Evolutionary conservation across 2,888 invertebrate species (phyloP).

Genomic region (Synergus itoensis): DNA sequence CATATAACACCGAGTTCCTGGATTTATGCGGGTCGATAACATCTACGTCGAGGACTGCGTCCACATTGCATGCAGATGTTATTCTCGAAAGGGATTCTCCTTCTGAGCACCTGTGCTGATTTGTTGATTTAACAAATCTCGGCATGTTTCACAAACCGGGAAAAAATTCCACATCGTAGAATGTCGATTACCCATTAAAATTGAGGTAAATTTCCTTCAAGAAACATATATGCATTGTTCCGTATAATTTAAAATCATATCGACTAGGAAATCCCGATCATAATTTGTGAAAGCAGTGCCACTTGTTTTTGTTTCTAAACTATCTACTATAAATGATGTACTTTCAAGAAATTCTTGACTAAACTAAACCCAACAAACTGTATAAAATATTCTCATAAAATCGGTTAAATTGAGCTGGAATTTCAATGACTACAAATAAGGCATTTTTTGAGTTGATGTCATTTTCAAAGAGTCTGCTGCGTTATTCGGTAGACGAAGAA

Average conservation of each 20-base stretch:
- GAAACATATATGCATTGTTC: not conserved
- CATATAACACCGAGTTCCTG: slow-evolving; percentile 12
- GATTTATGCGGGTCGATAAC: slow-evolving; percentile 23
- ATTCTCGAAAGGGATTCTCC: slow-evolving; percentile 16
- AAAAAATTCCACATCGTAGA: not conserved
- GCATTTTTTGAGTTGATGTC: not conserved
- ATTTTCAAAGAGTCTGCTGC: no score
- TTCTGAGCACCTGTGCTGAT: not conserved
- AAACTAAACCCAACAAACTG: not conserved
- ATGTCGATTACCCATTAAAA: not conserved
- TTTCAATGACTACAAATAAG: not conserved
- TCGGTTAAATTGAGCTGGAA: not conserved
- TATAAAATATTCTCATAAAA: not conserved
- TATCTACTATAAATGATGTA: not conserved
- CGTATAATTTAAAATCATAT: not conserved
- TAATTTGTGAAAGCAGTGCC: no score
- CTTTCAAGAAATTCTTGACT: slow-evolving; percentile 19
- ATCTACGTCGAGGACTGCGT: slow-evolving; percentile 22
- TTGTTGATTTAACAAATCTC: slow-evolving; percentile 25
- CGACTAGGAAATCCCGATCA: no score
- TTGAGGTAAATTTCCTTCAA: not conserved
- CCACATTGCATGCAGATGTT: slow-evolving; percentile 36
- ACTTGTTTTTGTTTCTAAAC: no score
- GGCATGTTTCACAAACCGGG: not conserved
- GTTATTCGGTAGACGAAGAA: no score